These are phyloP conservation scores for Chelonoidis abingdonii DNA, from an alignment of 2,113 vertebrate genomes.

Conservation along the genomic window DNA sequence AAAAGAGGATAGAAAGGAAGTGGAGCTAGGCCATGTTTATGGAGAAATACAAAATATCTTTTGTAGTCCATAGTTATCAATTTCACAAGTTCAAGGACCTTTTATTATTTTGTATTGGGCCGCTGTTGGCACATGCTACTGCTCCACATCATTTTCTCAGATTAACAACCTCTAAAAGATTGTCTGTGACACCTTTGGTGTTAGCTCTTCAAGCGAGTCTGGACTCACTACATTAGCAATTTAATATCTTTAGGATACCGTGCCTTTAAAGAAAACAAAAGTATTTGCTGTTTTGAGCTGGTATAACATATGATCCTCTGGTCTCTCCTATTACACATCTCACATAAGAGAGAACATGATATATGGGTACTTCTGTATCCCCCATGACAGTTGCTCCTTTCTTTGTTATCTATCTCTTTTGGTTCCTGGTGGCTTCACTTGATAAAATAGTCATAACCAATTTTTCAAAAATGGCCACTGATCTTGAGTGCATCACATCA, in stretches of 20 bases:
- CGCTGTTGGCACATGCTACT: neutral
- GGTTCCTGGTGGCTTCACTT: neutral
- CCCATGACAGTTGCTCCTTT: neutral
- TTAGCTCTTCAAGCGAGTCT: neutral
- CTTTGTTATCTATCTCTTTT: rapidly evolving
- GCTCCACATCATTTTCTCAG: neutral
- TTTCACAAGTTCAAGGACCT: neutral
- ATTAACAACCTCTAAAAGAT: neutral
- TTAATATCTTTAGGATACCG: neutral
- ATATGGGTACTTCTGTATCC: neutral
- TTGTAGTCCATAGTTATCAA: neutral
- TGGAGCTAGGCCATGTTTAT: neutral
- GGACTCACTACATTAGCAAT: neutral
- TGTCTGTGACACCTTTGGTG: neutral
- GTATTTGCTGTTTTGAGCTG: neutral
- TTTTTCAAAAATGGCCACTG: neutral
- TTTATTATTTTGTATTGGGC: neutral
- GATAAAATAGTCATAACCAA: rapidly evolving
- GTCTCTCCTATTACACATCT: neutral
- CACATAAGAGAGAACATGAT: rapidly evolving
- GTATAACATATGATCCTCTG: neutral
- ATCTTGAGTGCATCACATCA: neutral
- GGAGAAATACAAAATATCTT: neutral
- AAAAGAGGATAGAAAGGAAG: neutral
- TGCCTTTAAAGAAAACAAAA: neutral